Percentiles rank a stretch among this genome's conserved stretches.
Evolutionary conservation across 2,113 vertebrate species (phyloP).

Genomic region (human): DNA sequence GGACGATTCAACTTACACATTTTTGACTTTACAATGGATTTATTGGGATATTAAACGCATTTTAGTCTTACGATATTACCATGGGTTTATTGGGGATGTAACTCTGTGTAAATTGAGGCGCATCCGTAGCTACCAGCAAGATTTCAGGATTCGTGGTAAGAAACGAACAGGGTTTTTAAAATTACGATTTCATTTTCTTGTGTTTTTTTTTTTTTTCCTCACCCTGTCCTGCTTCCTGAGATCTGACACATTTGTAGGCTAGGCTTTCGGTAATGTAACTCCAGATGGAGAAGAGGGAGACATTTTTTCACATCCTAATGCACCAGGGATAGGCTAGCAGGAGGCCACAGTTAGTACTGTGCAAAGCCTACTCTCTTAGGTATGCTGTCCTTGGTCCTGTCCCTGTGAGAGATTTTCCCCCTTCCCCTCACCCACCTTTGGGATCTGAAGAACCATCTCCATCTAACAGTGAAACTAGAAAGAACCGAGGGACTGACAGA

Average conservation of each 20-base stretch:
- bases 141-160: background rate
- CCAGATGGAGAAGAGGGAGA: background rate
- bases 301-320: background rate
- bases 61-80: background rate
- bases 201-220: background rate
- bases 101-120: background rate
- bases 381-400: background rate
- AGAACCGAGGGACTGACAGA: background rate
- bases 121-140: background rate
- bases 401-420: background rate
- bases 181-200: background rate
- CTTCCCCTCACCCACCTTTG: background rate
- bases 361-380: background rate
- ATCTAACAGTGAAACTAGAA: background rate
- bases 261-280: background rate
- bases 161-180: background rate
- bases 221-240: background rate
- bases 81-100: background rate
- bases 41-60: background rate
- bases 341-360: background rate
- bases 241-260: background rate
- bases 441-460: background rate
- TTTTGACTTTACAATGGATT: background rate
- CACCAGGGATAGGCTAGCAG: background rate
- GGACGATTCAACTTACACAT: background rate